Evolutionary conservation across 2,797 vertebrate genomes (phyloP).

Genomic region (Chaetophractus vellerosus): DNA sequence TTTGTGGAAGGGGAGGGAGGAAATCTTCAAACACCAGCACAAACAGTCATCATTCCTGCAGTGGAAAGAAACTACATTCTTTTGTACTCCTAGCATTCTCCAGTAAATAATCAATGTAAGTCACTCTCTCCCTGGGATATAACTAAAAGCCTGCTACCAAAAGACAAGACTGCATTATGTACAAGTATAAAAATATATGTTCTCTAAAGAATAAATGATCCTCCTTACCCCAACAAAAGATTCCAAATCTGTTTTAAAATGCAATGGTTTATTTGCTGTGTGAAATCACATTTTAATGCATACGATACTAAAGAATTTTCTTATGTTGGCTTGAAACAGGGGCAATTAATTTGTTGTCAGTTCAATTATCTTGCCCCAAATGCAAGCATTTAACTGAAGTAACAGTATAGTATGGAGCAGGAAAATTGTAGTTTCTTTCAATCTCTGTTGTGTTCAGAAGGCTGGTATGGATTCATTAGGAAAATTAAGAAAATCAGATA

Average conservation of each 20-base stretch:
- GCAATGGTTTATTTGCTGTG: background rate
- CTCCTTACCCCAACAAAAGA: background rate
- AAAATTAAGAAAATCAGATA: constrained; percentile 78
- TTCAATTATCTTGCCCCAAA: constrained; percentile 75
- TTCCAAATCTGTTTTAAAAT: background rate
- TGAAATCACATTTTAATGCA: constrained; percentile 55
- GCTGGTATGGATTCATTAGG: constrained; percentile 70
- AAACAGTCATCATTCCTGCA: constrained; percentile 70
- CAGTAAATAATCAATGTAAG: constrained; percentile 74
- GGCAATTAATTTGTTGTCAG: constrained; percentile 79
- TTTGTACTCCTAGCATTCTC: constrained; percentile 73
- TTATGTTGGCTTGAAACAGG: constrained; percentile 66
- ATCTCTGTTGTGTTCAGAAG: constrained; percentile 72
- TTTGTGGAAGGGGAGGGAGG: constrained; percentile 49
- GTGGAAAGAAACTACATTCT: constrained; percentile 74
- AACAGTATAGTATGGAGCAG: constrained; percentile 21
- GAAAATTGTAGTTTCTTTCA: constrained; percentile 77
- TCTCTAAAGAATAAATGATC: constrained; percentile 65
- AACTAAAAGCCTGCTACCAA: constrained; percentile 55
- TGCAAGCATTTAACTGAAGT: constrained; percentile 76
- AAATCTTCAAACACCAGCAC: constrained; percentile 81
- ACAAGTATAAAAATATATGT: constrained; percentile 46
- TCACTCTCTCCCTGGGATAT: constrained; percentile 15
- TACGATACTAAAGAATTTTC: constrained; percentile 46
- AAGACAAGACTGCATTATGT: constrained; percentile 40